Base-by-base conservation (phyloP, 1,140 invertebrate genomes). In the Drosophila kikkawai region DNA sequence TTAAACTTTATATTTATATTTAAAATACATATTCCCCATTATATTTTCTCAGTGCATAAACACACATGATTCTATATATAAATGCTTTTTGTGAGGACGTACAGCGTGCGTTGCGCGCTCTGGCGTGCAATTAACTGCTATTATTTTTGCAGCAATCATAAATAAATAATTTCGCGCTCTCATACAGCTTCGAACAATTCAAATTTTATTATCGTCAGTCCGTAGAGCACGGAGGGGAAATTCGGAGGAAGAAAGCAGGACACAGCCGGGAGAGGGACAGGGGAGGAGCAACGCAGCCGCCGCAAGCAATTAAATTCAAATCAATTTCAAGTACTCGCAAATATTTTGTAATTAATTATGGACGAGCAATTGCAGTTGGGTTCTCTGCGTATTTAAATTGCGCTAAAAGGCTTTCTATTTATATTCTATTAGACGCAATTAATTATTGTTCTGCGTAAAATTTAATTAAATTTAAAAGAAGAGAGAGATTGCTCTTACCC, bases 401-500 rank as follows among this genome's bases (percentile, higher is more conserved):
- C 36, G 37, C 61, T 80, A 47, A 57, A 68, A 75, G 60, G 69
- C 56, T 75, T 80, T 80, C 76, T 51, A 69, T 80, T 68, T 45
- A 70, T 70, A 55, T 80, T 57, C 70, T 50, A 56, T 74, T 58
- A 74, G 60, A 32, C 34, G 73, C 61, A 76, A 76, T 76, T 76
- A 76, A 76, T 76, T 76, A 48, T 39, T 22, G 29, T 75, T 50
- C 2, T 15, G 63, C 39, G 1, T 29, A 13, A 19, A 11, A 55
- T 26, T 29, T 70, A 55, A 63, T 74, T 63, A 39, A 61, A 37
- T 55, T 12, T 26, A 22, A 48, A 9, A 48, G 8, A 9, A 48
- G 8, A 60, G 15, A 12, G 32, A 19, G 29, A 22, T 32, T 6
- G 7, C 19, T 11, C 51, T 96, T 95, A 98, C 97, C 97, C 97